Evolutionary conservation across 2,113 vertebrate genomes (phyloP).

Genomic region (Regulus satrapa): DNA sequence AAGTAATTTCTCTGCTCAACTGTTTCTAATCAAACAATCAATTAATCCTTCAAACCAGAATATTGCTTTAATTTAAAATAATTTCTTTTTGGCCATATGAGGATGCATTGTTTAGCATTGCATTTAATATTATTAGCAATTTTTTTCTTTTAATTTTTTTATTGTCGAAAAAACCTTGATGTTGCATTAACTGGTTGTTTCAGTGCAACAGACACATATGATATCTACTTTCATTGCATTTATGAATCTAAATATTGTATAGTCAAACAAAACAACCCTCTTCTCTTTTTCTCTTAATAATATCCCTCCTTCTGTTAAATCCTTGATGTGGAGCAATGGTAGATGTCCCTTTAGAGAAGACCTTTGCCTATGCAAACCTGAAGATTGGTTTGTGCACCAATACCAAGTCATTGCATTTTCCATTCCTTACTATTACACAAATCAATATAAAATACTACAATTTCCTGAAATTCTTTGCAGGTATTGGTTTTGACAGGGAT

Average conservation of each 20-base stretch:
- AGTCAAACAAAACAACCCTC: accelerated
- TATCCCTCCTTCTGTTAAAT: neutral
- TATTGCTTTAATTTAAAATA: neutral
- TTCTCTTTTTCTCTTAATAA: neutral
- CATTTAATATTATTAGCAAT: neutral
- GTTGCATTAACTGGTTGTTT: neutral
- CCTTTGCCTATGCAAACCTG: neutral
- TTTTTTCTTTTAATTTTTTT: neutral
- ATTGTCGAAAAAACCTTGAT: neutral
- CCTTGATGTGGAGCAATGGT: neutral
- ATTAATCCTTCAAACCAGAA: neutral
- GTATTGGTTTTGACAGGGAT: neutral
- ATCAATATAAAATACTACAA: neutral
- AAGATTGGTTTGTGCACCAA: neutral
- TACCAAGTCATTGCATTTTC: accelerated
- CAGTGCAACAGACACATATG: neutral
- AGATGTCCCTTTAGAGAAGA: neutral
- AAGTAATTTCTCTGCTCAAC: neutral
- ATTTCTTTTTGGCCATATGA: neutral
- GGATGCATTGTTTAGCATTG: neutral
- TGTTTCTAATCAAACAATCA: neutral
- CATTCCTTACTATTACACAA: neutral
- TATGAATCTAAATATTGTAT: neutral
- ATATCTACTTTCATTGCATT: neutral
- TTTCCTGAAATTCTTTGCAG: neutral